These are phyloP conservation scores for Drosophila falleni DNA, from an alignment of 2,888 invertebrate species.

Conservation along the genomic window DNA sequence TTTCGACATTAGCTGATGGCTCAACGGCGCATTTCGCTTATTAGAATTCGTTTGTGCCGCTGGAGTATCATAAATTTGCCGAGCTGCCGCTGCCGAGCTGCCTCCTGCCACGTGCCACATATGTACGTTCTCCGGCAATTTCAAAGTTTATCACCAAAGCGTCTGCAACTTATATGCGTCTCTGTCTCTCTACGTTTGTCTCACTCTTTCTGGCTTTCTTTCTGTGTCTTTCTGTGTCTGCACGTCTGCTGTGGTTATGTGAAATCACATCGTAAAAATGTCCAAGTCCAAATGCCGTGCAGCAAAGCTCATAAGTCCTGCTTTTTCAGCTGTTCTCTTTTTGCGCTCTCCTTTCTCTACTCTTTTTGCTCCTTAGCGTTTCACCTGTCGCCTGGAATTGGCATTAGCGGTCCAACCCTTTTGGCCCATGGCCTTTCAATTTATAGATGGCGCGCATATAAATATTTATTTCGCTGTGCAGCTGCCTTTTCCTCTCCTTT, in stretches of 20 bases:
- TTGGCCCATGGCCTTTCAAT: constrained; percentile 68
- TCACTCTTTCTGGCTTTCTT: neutral
- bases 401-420: constrained; percentile 56
- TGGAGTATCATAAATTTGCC: constrained; percentile 77
- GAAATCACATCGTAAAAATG: constrained; percentile 84
- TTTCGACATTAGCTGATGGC: constrained; percentile 72
- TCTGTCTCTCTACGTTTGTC: constrained; percentile 12
- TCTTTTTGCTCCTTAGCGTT: constrained; percentile 40
- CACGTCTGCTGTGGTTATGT: constrained; percentile 81
- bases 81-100: constrained; percentile 19
- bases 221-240: constrained; percentile 49
- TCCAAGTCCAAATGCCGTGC: constrained; percentile 80
- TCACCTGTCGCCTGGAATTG: constrained; percentile 65
- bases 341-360: neutral
- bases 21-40: constrained; percentile 77
- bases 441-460: constrained; percentile 81
- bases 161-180: constrained; percentile 67
- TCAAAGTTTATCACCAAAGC: constrained; percentile 79
- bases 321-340: constrained; percentile 16
- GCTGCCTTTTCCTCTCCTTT: constrained; percentile 44
- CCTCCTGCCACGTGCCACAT: constrained; percentile 35
- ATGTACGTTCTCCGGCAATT: constrained; percentile 64
- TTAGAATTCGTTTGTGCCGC: constrained; percentile 80
- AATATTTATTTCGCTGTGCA: constrained; percentile 79
- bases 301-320: constrained; percentile 83